Percentiles rank a stretch among this genome's conserved stretches.
phyloP scores from a whole-genome alignment of 64 coral and sea anemone species.

The Pachyseris speciosa region DNA sequence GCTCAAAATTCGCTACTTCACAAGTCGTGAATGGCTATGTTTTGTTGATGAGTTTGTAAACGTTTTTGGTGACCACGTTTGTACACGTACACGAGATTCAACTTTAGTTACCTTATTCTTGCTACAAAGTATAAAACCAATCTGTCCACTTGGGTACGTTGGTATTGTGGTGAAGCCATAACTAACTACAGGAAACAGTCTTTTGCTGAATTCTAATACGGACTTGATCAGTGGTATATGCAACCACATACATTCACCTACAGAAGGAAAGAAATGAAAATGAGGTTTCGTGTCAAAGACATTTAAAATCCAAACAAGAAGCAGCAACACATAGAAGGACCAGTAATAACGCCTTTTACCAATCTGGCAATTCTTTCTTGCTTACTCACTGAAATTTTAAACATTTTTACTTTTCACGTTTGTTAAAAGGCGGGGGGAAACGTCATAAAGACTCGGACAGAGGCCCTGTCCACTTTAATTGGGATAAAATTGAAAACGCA shows the following conservation, averaged over 20 bases:
- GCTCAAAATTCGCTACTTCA: no score
- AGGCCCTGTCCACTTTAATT: no score
- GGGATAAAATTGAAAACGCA: no score
- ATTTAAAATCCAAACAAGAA: neutral
- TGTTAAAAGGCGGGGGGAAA: no score
- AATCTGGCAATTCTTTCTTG: no score
- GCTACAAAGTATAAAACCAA: conserved; percentile 96
- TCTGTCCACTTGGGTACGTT: conserved; percentile 94
- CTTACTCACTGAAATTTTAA: no score
- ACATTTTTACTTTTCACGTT: no score
- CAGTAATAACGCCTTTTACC: no score
- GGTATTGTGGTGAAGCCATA: conserved; percentile 95
- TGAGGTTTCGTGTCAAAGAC: neutral
- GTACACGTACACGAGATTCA: neutral
- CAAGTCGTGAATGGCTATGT: no score
- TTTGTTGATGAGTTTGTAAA: neutral
- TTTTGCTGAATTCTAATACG: conserved; percentile 83
- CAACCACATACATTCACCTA: conserved; percentile 94
- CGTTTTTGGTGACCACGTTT: no score
- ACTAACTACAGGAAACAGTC: conserved; percentile 76
- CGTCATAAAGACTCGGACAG: no score
- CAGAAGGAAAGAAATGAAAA: neutral
- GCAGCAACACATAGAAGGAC: no score
- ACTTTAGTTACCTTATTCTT: conserved; percentile 82
- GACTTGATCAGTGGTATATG: conserved; percentile 83